A percentile compares a stretch with the other conserved stretches of the same genome.
Evolutionary conservation across 2,797 vertebrate genomes (phyloP).

Genomic region (Tolypeutes matacus): DNA sequence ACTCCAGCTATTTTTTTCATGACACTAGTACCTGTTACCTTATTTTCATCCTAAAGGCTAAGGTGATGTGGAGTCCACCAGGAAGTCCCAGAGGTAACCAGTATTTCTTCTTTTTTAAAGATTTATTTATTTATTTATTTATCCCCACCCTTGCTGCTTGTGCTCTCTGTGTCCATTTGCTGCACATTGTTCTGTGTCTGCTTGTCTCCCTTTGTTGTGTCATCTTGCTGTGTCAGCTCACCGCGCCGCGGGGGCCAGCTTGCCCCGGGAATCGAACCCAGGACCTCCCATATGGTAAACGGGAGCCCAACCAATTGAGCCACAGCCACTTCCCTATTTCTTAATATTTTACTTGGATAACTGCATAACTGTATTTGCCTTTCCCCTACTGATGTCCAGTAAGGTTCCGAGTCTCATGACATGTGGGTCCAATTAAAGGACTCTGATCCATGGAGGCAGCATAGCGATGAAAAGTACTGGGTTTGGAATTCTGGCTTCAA

Average conservation of each 20-base stretch:
- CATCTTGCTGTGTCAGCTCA: too few relatives aligned
- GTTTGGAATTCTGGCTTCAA: not conserved
- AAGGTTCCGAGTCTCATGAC: not conserved
- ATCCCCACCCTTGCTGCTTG: too few relatives aligned
- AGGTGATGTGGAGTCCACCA: not conserved
- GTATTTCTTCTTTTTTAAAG: too few relatives aligned
- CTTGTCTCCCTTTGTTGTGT: too few relatives aligned
- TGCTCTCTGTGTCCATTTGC: too few relatives aligned
- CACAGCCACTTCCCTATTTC: too few relatives aligned
- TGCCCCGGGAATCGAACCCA: too few relatives aligned
- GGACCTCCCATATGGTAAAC: too few relatives aligned
- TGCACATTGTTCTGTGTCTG: too few relatives aligned
- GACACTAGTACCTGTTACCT: not conserved
- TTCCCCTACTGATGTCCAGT: not conserved
- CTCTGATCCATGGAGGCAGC: not conserved
- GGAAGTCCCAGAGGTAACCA: not conserved
- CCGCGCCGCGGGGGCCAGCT: too few relatives aligned
- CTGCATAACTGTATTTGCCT: not conserved
- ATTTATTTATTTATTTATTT: too few relatives aligned
- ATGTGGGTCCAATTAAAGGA: not conserved
- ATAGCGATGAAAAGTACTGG: not conserved
- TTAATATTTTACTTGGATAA: not conserved
- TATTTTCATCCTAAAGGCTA: constrained; percentile 50
- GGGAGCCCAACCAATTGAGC: too few relatives aligned
- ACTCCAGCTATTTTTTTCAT: not conserved